These are phyloP conservation scores for Loripinus fragilis DNA, from an alignment of 2,888 invertebrate species.

Conservation along the genomic window DNA sequence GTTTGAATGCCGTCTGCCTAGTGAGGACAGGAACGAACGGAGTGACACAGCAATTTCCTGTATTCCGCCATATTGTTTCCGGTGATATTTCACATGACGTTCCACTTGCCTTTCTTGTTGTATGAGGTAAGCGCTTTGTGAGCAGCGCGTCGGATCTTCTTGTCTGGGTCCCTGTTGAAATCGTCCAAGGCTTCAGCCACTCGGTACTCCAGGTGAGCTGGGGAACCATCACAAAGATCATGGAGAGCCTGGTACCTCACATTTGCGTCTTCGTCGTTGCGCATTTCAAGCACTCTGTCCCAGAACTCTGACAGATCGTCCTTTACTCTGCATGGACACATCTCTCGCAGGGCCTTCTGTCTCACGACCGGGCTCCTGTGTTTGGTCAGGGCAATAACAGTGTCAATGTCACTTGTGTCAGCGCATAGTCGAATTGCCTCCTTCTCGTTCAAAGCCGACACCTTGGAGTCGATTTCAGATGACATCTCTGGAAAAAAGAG, in stretches of 20 bases:
- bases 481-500: background rate
- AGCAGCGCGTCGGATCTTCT: slow-evolving; percentile 78
- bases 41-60: too few relatives aligned
- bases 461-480: background rate
- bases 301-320: slow-evolving; percentile 79
- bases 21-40: too few relatives aligned
- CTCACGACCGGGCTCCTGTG: slow-evolving; percentile 78
- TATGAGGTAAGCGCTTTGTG: slow-evolving; percentile 79
- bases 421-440: slow-evolving; percentile 76
- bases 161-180: slow-evolving; percentile 79
- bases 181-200: slow-evolving; percentile 77
- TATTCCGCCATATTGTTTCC: too few relatives aligned
- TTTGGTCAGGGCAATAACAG: slow-evolving; percentile 77
- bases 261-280: slow-evolving; percentile 72
- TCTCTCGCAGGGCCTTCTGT: slow-evolving; percentile 80
- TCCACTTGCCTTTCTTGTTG: slow-evolving; percentile 81
- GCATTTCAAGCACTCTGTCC: slow-evolving; percentile 80
- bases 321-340: slow-evolving; percentile 82
- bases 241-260: slow-evolving; percentile 81
- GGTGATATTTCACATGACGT: slow-evolving; percentile 75
- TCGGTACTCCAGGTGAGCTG: slow-evolving; percentile 77
- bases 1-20: too few relatives aligned
- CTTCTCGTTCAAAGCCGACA: slow-evolving; percentile 38
- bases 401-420: slow-evolving; percentile 78
- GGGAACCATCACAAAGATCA: slow-evolving; percentile 82